A percentile compares a stretch with the other conserved stretches of the same genome.
Conservation (phyloP, 2,797 vertebrate species). For the Etheostoma perlongum region DNA sequence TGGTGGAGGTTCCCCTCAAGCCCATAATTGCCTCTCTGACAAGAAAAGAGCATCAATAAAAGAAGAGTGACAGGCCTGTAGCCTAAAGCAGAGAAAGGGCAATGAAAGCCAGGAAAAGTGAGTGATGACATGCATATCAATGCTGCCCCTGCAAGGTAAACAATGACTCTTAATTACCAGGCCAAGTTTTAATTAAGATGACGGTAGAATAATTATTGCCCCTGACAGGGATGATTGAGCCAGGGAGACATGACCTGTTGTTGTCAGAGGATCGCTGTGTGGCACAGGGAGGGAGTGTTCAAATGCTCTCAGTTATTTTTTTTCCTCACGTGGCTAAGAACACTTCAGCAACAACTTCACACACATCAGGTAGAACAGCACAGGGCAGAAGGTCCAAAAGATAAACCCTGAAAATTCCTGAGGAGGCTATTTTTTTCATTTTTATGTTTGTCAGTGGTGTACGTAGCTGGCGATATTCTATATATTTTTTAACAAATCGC, state of each 20-base stretch:
- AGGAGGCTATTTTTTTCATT: conserved; percentile 4
- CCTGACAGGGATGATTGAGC: conserved; percentile 93
- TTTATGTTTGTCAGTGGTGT: neutral
- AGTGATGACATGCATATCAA: conserved; percentile 87
- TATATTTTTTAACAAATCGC: neutral
- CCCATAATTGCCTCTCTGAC: conserved; percentile 54
- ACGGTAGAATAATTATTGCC: conserved; percentile 91
- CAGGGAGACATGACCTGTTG: conserved; percentile 85
- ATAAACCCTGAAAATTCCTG: conserved; percentile 15
- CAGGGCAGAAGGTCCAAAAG: conserved; percentile 21
- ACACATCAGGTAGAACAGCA: conserved; percentile 12
- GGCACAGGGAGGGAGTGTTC: conserved; percentile 14
- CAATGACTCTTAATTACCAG: conserved; percentile 93
- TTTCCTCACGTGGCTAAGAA: conserved; percentile 4
- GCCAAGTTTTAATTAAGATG: conserved; percentile 95
- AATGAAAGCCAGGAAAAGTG: conserved; percentile 67
- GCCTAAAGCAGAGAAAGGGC: conserved; percentile 60
- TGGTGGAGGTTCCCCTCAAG: conserved; percentile 57
- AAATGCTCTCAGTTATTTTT: conserved; percentile 17
- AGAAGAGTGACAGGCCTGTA: conserved; percentile 49
- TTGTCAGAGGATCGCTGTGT: conserved; percentile 42
- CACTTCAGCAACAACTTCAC: conserved; percentile 18
- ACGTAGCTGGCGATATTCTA: neutral
- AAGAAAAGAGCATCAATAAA: conserved; percentile 62
- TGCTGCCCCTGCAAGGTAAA: conserved; percentile 90